Evolutionary conservation across 2,797 vertebrate genomes (phyloP).

Genomic region (Otolemur crassicaudatus): DNA sequence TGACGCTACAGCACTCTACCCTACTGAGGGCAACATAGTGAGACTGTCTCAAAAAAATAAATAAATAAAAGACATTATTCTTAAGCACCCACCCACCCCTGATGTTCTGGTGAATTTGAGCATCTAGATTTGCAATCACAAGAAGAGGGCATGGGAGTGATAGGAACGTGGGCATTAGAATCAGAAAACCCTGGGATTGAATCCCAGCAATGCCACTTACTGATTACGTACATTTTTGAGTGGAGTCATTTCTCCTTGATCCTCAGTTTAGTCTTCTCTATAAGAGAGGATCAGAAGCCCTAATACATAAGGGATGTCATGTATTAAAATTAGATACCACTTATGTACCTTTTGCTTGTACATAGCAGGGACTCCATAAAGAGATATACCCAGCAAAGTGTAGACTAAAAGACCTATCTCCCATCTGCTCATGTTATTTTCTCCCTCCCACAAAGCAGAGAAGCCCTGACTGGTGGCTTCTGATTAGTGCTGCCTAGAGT

Average conservation of each 20-base stretch:
- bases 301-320: background rate
- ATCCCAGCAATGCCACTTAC: background rate
- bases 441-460: background rate
- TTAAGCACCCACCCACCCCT: background rate
- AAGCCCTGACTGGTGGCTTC: background rate
- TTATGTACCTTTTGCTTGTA: background rate
- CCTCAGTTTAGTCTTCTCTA: background rate
- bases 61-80: background rate
- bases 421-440: background rate
- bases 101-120: background rate
- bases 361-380: background rate
- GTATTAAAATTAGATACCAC: background rate
- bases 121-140: background rate
- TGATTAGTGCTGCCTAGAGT: background rate
- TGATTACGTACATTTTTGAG: background rate
- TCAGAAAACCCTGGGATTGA: background rate
- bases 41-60: too few species aligned
- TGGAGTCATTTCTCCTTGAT: background rate
- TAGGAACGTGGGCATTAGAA: background rate
- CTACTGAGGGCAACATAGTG: too few species aligned
- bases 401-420: background rate
- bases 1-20: too few species aligned
- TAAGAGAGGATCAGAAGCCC: background rate
- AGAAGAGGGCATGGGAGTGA: background rate
- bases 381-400: background rate